Conservation (phyloP, 2,888 invertebrate species). For the Pollenia amentaria region DNA sequence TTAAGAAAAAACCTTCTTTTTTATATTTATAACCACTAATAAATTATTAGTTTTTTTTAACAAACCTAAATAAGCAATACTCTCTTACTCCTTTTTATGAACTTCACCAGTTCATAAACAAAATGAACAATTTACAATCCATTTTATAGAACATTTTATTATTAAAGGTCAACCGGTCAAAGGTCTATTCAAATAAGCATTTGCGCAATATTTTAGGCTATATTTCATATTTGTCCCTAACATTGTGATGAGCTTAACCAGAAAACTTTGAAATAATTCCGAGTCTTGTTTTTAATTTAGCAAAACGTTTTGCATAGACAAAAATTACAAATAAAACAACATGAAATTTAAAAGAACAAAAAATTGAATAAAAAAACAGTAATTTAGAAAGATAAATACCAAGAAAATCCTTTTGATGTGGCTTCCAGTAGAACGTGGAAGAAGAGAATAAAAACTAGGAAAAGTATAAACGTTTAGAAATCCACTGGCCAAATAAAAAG, state of each 20-base stretch:
- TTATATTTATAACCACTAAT: neutral
- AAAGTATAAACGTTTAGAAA: constrained; percentile 57
- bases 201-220: constrained; percentile 16
- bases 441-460: constrained; percentile 17
- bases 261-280: constrained; percentile 32
- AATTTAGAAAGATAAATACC: constrained; percentile 71
- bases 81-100: neutral
- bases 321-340: constrained; percentile 39
- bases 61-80: neutral
- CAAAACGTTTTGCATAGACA: constrained; percentile 35
- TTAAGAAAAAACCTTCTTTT: no score
- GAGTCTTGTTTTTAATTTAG: constrained; percentile 7
- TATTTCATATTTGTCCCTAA: constrained; percentile 35
- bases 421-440: constrained; percentile 2
- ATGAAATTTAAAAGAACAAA: constrained; percentile 26
- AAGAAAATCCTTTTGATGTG: constrained; percentile 73
- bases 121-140: neutral
- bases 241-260: constrained; percentile 39
- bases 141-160: neutral
- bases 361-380: constrained; percentile 62
- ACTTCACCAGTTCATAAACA: neutral
- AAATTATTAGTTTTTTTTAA: neutral
- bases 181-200: neutral
- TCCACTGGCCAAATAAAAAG: constrained; percentile 64
- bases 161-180: neutral